Conservation (phyloP, 2,888 invertebrate genomes). For the Vandiemenella viatica region DNA sequence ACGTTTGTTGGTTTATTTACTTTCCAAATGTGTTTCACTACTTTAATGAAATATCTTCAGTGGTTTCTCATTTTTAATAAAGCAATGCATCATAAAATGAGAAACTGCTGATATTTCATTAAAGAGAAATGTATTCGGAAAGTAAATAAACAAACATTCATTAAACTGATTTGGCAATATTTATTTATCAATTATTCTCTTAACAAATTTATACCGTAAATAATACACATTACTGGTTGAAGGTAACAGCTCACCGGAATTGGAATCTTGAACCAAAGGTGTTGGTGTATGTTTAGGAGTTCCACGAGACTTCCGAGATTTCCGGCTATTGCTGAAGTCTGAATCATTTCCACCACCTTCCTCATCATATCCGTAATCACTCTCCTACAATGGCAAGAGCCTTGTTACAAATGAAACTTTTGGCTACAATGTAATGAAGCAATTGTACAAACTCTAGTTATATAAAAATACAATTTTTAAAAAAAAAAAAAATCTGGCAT, state of each 20-base stretch:
- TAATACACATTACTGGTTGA: no score
- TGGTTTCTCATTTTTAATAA: no score
- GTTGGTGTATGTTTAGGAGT: slow-evolving; percentile 30
- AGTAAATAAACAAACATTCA: no score
- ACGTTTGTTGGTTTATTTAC: no score
- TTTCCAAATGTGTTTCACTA: no score
- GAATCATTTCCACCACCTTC: slow-evolving; percentile 43
- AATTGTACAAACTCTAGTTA: not conserved
- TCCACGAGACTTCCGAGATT: slow-evolving; percentile 43
- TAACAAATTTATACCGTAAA: no score
- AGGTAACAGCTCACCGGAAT: slow-evolving; percentile 17
- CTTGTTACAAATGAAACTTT: not conserved
- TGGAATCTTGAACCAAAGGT: slow-evolving; percentile 36
- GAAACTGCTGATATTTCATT: no score
- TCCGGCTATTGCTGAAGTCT: slow-evolving; percentile 53
- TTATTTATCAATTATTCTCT: no score
- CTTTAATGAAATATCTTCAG: no score
- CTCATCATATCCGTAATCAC: slow-evolving; percentile 21
- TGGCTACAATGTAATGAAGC: not conserved
- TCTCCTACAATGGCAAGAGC: slow-evolving; percentile 41
- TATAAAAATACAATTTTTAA: not conserved
- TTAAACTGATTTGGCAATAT: no score
- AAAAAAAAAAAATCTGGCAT: not conserved
- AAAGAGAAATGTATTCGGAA: no score
- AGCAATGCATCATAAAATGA: no score